Evolutionary conservation across 1,140 invertebrate species (phyloP).

Genomic region (Trachymyrmex cornetzi): DNA sequence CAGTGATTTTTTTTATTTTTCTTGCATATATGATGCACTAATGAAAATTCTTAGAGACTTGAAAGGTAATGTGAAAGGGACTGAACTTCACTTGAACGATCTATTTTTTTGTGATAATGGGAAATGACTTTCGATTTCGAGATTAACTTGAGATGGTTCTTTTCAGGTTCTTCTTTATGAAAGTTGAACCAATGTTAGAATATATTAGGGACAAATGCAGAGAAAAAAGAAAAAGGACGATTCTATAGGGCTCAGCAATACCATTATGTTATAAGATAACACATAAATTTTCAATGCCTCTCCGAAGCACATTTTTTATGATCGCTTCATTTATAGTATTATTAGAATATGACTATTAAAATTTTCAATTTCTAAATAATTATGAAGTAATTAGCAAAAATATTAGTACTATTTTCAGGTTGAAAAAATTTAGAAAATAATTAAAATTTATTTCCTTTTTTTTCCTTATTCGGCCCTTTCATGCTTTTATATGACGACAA

Average conservation of each 20-base stretch:
- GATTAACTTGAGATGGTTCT: constrained; percentile 15
- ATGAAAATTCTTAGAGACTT: constrained; percentile 14
- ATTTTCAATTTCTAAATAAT: background rate
- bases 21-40: background rate
- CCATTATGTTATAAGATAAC: constrained; percentile 10
- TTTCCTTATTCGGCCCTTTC: background rate
- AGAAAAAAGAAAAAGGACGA: constrained; percentile 22
- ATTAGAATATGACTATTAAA: background rate
- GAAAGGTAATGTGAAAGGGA: constrained; percentile 36
- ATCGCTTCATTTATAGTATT: background rate
- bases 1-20: constrained; percentile 30
- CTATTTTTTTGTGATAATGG: constrained; percentile 56
- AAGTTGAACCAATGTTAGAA: constrained; percentile 5
- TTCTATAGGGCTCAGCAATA: constrained; percentile 3
- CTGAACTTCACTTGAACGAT: constrained; percentile 25
- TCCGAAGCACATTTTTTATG: background rate
- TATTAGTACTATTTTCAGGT: background rate
- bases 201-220: constrained; percentile 22
- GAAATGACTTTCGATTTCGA: constrained; percentile 30
- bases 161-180: constrained; percentile 12
- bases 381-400: too few relatives aligned
- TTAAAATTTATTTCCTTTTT: background rate
- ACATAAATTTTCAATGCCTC: constrained; percentile 18
- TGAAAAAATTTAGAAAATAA: constrained; percentile 19
- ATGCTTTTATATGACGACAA: constrained; percentile 74